Conservation (phyloP, 2,113 vertebrate species). For the Poeciliopsis turrubarensis region DNA sequence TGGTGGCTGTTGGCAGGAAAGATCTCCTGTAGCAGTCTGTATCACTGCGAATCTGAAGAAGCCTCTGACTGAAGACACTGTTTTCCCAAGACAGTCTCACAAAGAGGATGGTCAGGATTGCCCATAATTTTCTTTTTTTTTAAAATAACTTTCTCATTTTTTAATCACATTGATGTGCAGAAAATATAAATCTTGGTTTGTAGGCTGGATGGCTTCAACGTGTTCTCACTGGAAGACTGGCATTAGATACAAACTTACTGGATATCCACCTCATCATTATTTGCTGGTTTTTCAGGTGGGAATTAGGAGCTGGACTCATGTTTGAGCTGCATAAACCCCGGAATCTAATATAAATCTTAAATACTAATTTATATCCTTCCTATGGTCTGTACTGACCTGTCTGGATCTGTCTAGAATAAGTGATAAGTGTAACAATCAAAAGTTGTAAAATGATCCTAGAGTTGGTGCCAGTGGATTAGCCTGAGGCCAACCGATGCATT, state of each 20-base stretch:
- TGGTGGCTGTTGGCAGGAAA: neutral
- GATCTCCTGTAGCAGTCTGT: too few species aligned
- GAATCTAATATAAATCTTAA: neutral
- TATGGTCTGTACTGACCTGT: conserved; percentile 22
- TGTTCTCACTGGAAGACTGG: neutral
- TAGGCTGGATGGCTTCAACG: too few species aligned
- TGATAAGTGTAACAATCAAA: conserved; percentile 30
- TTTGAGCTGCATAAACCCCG: neutral
- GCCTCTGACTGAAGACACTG: too few species aligned
- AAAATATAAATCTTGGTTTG: neutral
- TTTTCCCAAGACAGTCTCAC: too few species aligned
- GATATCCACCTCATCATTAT: neutral
- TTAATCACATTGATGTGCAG: neutral
- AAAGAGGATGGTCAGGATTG: too few species aligned
- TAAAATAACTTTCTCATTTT: neutral
- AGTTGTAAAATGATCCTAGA: conserved; percentile 21
- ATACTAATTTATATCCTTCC: conserved; percentile 25
- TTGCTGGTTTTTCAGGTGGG: neutral
- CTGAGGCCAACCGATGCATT: conserved; percentile 3
- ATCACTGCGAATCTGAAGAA: too few species aligned
- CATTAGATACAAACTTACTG: neutral
- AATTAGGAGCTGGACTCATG: neutral
- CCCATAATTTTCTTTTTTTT: too few species aligned
- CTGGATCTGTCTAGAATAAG: conserved; percentile 23
- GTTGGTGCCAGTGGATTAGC: neutral